Evolutionary conservation across 1,140 invertebrate genomes (phyloP).

Genomic region (Macrostomum lignano): DNA sequence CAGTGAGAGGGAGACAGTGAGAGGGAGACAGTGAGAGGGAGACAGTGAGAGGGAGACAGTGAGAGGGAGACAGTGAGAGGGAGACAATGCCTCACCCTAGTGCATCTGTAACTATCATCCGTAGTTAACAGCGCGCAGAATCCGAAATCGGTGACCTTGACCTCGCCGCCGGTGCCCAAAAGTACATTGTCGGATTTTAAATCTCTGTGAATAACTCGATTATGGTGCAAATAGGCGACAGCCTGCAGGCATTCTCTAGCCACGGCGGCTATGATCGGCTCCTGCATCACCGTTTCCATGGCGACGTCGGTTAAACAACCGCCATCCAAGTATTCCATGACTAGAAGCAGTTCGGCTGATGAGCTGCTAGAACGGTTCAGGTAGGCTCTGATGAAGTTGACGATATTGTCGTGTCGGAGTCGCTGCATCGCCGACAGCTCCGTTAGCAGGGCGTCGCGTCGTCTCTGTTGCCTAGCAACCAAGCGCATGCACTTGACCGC

Average conservation of each 20-base stretch:
- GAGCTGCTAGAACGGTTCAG: constrained; percentile 52
- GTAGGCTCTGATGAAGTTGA: constrained; percentile 66
- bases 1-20: too few relatives aligned
- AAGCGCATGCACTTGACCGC: constrained; percentile 6
- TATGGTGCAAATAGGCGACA: constrained; percentile 80
- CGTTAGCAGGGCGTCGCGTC: not conserved
- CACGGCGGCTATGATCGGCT: constrained; percentile 90
- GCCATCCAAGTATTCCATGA: constrained; percentile 47
- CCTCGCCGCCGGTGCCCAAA: constrained; percentile 18
- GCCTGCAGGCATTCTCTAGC: constrained; percentile 60
- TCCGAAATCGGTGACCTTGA: constrained; percentile 69
- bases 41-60: too few relatives aligned
- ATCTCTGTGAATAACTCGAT: constrained; percentile 71
- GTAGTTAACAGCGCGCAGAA: constrained; percentile 97
- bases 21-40: too few relatives aligned
- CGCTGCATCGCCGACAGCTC: constrained; percentile 14
- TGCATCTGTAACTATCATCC: constrained; percentile 68
- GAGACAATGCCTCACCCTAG: too few relatives aligned
- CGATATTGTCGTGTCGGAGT: constrained; percentile 93
- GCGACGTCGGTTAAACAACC: constrained; percentile 93
- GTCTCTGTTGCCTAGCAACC: not conserved
- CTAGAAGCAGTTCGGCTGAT: constrained; percentile 30
- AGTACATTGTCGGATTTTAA: constrained; percentile 30
- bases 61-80: too few relatives aligned
- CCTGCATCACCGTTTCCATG: constrained; percentile 98